phyloP scores from a whole-genome alignment of 2,113 vertebrate species.

The Illadopsis cleaveri region DNA sequence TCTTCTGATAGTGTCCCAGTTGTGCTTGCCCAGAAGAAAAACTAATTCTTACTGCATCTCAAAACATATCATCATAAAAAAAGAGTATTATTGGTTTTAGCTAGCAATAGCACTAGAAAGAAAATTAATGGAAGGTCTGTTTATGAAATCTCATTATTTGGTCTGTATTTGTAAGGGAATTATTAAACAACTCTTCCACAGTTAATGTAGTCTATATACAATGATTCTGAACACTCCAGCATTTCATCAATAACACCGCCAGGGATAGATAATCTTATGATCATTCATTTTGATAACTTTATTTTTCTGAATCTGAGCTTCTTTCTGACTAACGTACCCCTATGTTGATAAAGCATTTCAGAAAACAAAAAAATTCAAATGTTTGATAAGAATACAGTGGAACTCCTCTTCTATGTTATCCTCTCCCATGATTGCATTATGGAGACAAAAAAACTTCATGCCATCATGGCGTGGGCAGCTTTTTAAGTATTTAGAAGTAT shows the following conservation, averaged over 20 bases:
- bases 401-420: not conserved
- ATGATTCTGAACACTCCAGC: not conserved
- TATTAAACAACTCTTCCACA: not conserved
- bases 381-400: not conserved
- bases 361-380: not conserved
- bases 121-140: not conserved
- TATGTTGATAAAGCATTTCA: not conserved
- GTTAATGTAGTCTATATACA: not conserved
- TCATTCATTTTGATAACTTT: not conserved
- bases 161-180: not conserved
- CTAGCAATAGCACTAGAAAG: not conserved
- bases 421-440: not conserved
- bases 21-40: not conserved
- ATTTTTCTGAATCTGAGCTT: not conserved
- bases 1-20: not conserved
- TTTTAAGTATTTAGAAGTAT: not conserved
- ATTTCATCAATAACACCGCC: not conserved
- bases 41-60: not conserved
- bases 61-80: not conserved
- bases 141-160: not conserved
- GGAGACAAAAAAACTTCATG: not conserved
- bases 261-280: not conserved
- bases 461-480: not conserved
- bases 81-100: not conserved
- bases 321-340: not conserved